Conservation (phyloP, 2,113 vertebrate species). For the Brienomyrus brachyistius region DNA sequence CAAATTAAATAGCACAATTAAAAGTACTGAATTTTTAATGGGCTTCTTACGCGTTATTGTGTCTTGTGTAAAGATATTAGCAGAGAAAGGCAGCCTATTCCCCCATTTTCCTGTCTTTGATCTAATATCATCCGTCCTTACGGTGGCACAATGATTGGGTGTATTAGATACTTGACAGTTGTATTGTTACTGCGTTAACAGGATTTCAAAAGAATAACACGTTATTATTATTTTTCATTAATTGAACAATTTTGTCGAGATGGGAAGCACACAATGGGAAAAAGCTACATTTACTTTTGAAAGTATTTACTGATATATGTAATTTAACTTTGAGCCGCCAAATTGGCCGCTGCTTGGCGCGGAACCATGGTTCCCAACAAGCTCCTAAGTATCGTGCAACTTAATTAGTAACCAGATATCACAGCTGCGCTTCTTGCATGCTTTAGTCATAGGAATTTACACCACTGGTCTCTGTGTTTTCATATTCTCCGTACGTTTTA, state of each 20-base stretch:
- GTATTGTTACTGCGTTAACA: neutral
- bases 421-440: slow-evolving; percentile 32
- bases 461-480: neutral
- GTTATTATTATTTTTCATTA: neutral
- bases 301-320: neutral
- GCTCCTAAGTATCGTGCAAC: slow-evolving; percentile 17
- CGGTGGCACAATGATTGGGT: neutral
- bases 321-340: neutral
- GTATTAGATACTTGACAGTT: neutral
- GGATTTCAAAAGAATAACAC: neutral
- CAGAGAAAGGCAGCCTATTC: neutral
- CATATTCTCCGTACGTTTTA: neutral
- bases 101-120: neutral
- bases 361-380: slow-evolving; percentile 13
- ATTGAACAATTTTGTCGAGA: neutral
- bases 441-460: neutral
- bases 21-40: neutral
- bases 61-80: neutral
- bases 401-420: slow-evolving; percentile 34
- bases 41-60: neutral
- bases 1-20: neutral
- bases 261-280: neutral
- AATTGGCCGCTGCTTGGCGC: neutral
- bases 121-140: neutral
- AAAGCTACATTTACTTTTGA: neutral